Percentiles rank a stretch among this genome's conserved stretches.
These are phyloP conservation scores for Adelognathus sp. DNA, from an alignment of 2,888 invertebrate species.

Conservation along the genomic window DNA sequence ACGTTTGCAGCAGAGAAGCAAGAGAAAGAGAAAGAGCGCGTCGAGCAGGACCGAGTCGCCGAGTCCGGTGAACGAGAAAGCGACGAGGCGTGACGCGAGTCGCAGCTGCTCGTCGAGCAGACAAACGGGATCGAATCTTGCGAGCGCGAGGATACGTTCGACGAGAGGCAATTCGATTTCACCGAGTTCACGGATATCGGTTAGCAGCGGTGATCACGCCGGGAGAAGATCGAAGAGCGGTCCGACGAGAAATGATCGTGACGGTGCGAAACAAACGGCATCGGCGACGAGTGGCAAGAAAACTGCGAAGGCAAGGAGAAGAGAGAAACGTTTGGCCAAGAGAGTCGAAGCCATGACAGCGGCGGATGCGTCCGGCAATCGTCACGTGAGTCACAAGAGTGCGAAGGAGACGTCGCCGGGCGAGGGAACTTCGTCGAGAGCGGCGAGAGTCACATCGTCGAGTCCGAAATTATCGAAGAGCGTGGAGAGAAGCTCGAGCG, in stretches of 20 bases:
- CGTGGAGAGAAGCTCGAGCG: background rate
- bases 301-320: slow-evolving; percentile 12
- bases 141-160: background rate
- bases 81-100: background rate
- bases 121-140: background rate
- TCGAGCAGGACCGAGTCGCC: background rate
- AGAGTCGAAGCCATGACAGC: background rate
- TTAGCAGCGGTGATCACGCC: background rate
- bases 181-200: background rate
- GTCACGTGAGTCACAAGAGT: background rate
- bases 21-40: background rate
- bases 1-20: background rate
- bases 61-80: background rate
- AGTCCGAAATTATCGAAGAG: background rate
- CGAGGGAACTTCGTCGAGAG: background rate
- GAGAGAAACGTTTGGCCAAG: background rate
- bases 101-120: background rate
- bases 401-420: background rate
- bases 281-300: background rate
- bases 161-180: background rate
- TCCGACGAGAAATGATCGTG: background rate
- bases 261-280: background rate
- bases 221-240: background rate
- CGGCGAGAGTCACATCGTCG: background rate
- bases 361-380: background rate